These are phyloP conservation scores for Drosophila melanica DNA, from an alignment of 1,140 invertebrate genomes.

Conservation along the genomic window DNA sequence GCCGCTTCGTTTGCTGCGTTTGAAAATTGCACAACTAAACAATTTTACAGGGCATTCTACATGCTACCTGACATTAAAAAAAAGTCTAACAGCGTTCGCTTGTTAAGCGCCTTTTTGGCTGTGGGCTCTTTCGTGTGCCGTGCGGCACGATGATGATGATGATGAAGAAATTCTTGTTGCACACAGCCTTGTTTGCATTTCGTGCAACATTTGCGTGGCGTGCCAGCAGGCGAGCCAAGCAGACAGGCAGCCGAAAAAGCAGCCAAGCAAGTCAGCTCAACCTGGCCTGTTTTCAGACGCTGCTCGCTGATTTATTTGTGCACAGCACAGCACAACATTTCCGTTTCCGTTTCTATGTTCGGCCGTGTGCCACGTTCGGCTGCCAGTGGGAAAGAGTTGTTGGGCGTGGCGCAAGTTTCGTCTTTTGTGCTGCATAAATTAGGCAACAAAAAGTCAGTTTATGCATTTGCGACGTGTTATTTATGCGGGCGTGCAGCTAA, in stretches of 20 bases:
- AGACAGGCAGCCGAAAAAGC: constrained; percentile 1
- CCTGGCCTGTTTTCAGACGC: constrained; percentile 52
- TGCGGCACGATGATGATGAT: constrained; percentile 42
- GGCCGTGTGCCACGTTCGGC: constrained; percentile 2
- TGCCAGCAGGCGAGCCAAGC: constrained; percentile 11
- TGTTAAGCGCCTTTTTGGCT: constrained; percentile 36
- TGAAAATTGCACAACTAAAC: constrained; percentile 1
- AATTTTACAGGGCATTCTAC: constrained; percentile 37
- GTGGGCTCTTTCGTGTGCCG: constrained; percentile 40
- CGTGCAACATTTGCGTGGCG: constrained; percentile 70
- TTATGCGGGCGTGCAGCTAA: constrained; percentile 78
- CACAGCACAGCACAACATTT: constrained; percentile 80
- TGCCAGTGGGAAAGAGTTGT: neutral
- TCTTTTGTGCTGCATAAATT: constrained; percentile 78
- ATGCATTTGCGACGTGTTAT: constrained; percentile 79
- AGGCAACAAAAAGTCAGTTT: constrained; percentile 79
- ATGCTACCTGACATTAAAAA: neutral
- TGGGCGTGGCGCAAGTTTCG: constrained; percentile 43
- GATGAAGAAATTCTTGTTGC: constrained; percentile 64
- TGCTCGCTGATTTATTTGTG: constrained; percentile 76
- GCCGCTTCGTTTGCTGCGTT: neutral
- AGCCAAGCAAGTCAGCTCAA: constrained; percentile 33
- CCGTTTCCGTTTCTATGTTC: constrained; percentile 59
- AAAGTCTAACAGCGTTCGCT: constrained; percentile 9
- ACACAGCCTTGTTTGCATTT: constrained; percentile 66